Base-by-base conservation (phyloP, 2,888 invertebrate genomes). In the Cephus pygmeus region DNA sequence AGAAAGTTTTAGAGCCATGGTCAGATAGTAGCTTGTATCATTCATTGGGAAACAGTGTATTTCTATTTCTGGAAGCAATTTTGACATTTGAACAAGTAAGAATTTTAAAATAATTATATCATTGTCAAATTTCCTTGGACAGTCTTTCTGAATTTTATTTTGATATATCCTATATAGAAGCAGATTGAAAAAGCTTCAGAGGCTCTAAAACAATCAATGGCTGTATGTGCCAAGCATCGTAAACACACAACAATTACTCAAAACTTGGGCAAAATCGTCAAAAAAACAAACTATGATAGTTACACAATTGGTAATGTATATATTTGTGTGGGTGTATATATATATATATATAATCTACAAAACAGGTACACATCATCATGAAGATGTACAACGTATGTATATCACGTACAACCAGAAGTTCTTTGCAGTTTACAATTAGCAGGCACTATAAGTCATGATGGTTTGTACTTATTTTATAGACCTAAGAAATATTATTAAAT, bases 61-160 rank as follows among this genome's bases (percentile, higher is more conserved):
- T 99, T 89, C 93, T 96, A 86, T 98, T 97, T 90, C 94, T 99
- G 69, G 98, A 98, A 89, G 98, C 98, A 0, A 95, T 98, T 89
- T 93, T 99, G 88, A 98, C 98, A 3, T 97, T 98, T 89, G 98
- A 99, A 90, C 95, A 95, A 87, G 89, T 90, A 88, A 75, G 76
- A 73, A 73, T 30, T 69, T 15, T 2, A 56, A 56, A 56, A 56
- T 9, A 23, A 23, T 56, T 9, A 23, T 2, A 9, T 56, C 1
- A 56, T 56, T 23, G 2, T 23, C 23, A 23, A 23, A 56, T 56
- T 23, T 56, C 23, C 15, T 15, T 40, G 40, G 1, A 15, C 4
- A 40, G 6, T 40, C 15, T 6, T 15, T 15, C 23, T 56, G 56
- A 56, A 9, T 56, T 56, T 9, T 56, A 56, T 23, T 56, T 56